Percentiles rank a stretch among this genome's conserved stretches.
Evolutionary conservation across 2,113 vertebrate genomes (phyloP).

Genomic region (Symphodus melops): DNA sequence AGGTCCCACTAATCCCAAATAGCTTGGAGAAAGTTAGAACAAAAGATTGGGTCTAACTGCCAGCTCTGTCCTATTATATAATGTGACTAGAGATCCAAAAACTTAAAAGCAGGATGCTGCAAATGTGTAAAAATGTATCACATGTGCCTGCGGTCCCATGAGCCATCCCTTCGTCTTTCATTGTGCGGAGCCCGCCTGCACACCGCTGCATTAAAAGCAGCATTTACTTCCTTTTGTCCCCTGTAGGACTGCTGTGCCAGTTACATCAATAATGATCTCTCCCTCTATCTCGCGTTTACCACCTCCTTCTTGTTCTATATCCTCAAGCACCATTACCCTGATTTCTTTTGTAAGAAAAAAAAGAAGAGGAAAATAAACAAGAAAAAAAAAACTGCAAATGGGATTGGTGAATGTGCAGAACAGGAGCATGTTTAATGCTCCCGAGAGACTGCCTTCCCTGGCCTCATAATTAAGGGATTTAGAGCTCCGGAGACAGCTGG

Average conservation of each 20-base stretch:
- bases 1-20: not conserved
- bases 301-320: constrained; percentile 39
- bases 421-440: constrained; percentile 63
- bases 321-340: constrained; percentile 52
- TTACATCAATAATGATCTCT: constrained; percentile 45
- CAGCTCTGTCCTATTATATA: not conserved
- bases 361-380: constrained; percentile 33
- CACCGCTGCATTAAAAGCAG: constrained; percentile 32
- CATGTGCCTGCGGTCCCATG: not conserved
- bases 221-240: constrained; percentile 34
- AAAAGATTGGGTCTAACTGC: not conserved
- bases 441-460: constrained; percentile 55
- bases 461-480: constrained; percentile 79
- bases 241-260: constrained; percentile 13
- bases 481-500: constrained; percentile 70
- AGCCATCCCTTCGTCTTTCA: not conserved
- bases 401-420: constrained; percentile 62
- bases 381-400: constrained; percentile 58
- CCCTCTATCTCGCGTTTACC: constrained; percentile 11
- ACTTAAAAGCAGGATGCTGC: constrained; percentile 18
- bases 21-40: not conserved
- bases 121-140: constrained; percentile 16
- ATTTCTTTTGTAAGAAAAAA: constrained; percentile 37
- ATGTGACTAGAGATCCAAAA: not conserved
- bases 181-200: constrained; percentile 14